Evolutionary conservation across 2,888 invertebrate genomes (phyloP), one percentile per base, ranked within the genome.

Genomic region (Ophioninae sp.): DNA sequence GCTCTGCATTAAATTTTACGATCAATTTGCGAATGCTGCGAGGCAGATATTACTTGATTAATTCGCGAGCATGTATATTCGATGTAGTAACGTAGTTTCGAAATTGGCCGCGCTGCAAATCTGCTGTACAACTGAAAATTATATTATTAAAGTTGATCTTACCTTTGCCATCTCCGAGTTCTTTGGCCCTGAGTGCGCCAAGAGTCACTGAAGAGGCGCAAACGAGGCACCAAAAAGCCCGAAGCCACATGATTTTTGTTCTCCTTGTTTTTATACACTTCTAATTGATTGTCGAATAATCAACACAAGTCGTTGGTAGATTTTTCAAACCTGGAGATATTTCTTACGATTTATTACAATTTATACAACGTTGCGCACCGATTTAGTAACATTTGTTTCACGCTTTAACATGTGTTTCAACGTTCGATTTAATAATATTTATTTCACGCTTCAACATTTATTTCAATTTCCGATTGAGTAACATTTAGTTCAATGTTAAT

Each of bases 111-210:
- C 65, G 56, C 23, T 74, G 37, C 30, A 74, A 69, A 61, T 67
- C 59, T 21, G 20, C 68, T 77, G 50, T 79, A 59, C 39, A 41
- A 50, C 37, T 65, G 20, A 30, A 73, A 70, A 79, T 57, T 37
- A 56, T 61, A 69, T 81, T 77, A 73, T 69, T 72, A 61, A 20
- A 61, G 59, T 81, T 57, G 44, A 57, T 83, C 90, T 88, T 89
- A 92, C 92, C 90, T 90, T 90, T 92, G 70, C 92, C 92, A 72
- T 92, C 92, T 67, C 91, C 90, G 78, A 89, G 88, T 73, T 92
- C 92, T 86, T 92, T 92, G 44, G 89, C 88, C 72, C 92, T 89
- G 61, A 91, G 88, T 74, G 90, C 91, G 30, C 90, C 92, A 70
- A 91, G 88, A 68, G 90, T 90, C 81, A 90, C 87, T 65, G 91